Evolutionary conservation across 2,797 vertebrate species (phyloP).

Genomic region (Nannoperca australis): DNA sequence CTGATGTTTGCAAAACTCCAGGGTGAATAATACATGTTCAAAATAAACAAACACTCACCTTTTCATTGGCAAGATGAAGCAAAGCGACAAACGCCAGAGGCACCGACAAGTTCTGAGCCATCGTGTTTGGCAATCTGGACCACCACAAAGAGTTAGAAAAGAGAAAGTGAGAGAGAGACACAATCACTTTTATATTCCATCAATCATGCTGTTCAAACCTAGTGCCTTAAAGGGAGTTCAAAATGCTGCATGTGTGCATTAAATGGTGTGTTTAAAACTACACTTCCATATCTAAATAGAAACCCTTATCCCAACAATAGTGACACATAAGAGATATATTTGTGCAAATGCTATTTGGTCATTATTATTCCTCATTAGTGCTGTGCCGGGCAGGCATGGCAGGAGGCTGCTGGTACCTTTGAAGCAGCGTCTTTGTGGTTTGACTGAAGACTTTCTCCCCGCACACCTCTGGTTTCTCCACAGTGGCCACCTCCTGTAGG

Average conservation of each 20-base stretch:
- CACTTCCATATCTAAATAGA: background rate
- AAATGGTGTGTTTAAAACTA: background rate
- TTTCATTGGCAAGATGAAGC: slow-evolving; percentile 95
- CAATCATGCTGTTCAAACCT: slow-evolving; percentile 11
- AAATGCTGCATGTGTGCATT: background rate
- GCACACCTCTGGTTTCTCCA: slow-evolving; percentile 73
- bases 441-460: slow-evolving; percentile 88
- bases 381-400: background rate
- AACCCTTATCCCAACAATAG: background rate
- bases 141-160: background rate
- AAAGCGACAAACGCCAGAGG: slow-evolving; percentile 93
- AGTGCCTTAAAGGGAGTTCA: background rate
- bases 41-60: slow-evolving; percentile 80
- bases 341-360: background rate
- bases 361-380: slow-evolving; percentile 35
- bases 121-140: slow-evolving; percentile 88
- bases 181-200: background rate
- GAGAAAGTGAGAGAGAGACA: background rate
- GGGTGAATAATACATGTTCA: background rate
- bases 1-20: background rate
- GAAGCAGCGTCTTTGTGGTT: slow-evolving; percentile 86
- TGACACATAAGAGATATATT: background rate
- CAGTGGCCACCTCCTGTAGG: slow-evolving; percentile 67
- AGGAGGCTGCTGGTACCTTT: slow-evolving; percentile 83
- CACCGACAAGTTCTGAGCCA: slow-evolving; percentile 93